Evolutionary conservation across 2,113 vertebrate species (phyloP), one percentile per base, ranked within the genome.

Genomic region (Tenrec ecaudatus): DNA sequence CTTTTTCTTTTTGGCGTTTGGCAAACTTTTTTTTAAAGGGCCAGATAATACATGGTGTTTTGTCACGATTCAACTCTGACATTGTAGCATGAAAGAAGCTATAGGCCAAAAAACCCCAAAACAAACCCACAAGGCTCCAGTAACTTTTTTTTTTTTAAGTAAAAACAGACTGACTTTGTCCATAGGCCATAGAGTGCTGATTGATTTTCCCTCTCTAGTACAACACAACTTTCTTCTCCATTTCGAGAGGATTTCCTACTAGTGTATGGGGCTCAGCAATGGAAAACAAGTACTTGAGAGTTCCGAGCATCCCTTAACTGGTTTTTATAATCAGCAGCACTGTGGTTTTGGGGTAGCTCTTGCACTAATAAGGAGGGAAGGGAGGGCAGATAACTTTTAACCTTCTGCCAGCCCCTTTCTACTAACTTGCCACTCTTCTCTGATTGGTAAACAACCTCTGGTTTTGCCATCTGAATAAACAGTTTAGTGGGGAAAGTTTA

Each of bases 391-490:
- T 77, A 71, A 85, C 19, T 76, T 9, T 15, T 82, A 77, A 88
- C 77, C 16, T 31, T 79, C 58, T 57, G 25, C n/a, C 33, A 78
- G 14, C 69, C 36, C 77, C 94, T 83, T 20, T 17, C 4, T 23
- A 43, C 15, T 25, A 85, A 0, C 73, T 68, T 88, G 76, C 40
- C 25, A 1, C 80, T 47, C 17, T 64, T 75, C 43, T 83, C 47
- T 92, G 40, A 66, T 19, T 82, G 57, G 38, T 81, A 38, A 77
- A 78, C 93, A 5, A 94, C 80, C 40, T 64, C 31, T 82, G 43
- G 83, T 92, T 69, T 71, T 89, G n/a, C 78, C 23, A 38, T 78
- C 91, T 78, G 43, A 86, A 43, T 89, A 43, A 43, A 94, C n/a
- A 88, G 15, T 85, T 81, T 73, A 95, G 62, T 85, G 22, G 77